Evolutionary conservation across 2,113 vertebrate genomes (phyloP).

Genomic region (Pteronura brasiliensis): DNA sequence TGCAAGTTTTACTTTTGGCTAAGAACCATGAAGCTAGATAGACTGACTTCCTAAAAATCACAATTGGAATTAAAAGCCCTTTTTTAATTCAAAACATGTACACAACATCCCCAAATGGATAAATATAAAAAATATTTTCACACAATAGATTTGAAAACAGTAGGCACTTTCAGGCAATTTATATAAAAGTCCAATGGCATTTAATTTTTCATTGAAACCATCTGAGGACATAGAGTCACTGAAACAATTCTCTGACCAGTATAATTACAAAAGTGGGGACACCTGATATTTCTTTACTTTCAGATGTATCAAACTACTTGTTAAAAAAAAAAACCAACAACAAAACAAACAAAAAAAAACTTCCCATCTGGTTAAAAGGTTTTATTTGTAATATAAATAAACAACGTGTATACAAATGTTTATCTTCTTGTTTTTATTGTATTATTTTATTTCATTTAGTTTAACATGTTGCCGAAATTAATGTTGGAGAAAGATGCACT

Average conservation of each 20-base stretch:
- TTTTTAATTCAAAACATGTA: neutral
- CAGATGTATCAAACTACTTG: neutral
- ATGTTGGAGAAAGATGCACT: neutral
- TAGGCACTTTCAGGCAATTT: neutral
- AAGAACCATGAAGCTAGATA: neutral
- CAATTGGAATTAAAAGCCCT: neutral
- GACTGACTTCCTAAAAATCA: neutral
- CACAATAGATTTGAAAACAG: neutral
- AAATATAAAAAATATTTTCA: neutral
- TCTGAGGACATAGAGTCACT: neutral
- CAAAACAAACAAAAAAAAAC: no score
- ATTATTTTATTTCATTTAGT: neutral
- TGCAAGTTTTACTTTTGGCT: neutral
- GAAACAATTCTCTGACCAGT: neutral
- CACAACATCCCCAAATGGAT: neutral
- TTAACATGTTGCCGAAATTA: neutral
- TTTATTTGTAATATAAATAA: neutral
- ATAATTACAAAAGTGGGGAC: neutral
- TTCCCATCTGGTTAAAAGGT: neutral
- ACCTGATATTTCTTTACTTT: neutral
- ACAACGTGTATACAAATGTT: neutral
- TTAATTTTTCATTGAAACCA: neutral
- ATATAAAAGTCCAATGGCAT: neutral
- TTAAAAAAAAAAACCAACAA: neutral
- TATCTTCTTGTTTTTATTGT: neutral